Evolutionary conservation across 2,113 vertebrate species (phyloP).

Genomic region (Ranitomeya variabilis): DNA sequence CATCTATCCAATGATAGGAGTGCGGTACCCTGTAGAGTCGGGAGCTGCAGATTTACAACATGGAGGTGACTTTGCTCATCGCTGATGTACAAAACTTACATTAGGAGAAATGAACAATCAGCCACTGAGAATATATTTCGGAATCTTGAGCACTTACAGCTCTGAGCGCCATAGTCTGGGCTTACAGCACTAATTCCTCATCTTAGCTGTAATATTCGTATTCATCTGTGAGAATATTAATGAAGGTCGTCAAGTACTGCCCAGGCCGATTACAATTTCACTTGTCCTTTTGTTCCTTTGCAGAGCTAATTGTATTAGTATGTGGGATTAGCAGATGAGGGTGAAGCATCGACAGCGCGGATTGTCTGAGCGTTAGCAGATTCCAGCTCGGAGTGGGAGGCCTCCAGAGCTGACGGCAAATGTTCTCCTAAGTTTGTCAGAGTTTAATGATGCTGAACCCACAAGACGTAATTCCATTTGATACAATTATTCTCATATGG

Average conservation of each 20-base stretch:
- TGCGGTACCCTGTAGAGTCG: too few species aligned
- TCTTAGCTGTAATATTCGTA: constrained; percentile 7
- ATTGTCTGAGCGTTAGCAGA: constrained; percentile 7
- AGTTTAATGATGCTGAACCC: constrained; percentile 20
- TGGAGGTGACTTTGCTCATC: too few species aligned
- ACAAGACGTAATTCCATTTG: background rate
- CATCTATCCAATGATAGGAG: too few species aligned
- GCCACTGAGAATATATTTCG: background rate
- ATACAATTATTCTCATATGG: background rate
- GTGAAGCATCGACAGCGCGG: background rate
- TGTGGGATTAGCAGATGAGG: constrained; percentile 32
- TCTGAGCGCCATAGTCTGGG: background rate
- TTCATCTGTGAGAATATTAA: constrained; percentile 40
- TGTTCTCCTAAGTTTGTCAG: background rate
- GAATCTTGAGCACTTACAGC: background rate
- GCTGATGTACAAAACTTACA: background rate
- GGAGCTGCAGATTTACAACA: too few species aligned
- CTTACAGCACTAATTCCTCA: background rate
- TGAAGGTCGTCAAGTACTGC: constrained; percentile 13
- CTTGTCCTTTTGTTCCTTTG: constrained; percentile 29
- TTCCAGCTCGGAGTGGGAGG: background rate
- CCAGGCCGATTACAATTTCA: background rate
- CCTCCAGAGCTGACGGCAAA: background rate
- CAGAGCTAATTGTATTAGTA: constrained; percentile 40
- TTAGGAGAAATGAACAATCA: background rate